Evolutionary conservation across 2,113 vertebrate species (phyloP).

Genomic region (Zonotrichia leucophrys): DNA sequence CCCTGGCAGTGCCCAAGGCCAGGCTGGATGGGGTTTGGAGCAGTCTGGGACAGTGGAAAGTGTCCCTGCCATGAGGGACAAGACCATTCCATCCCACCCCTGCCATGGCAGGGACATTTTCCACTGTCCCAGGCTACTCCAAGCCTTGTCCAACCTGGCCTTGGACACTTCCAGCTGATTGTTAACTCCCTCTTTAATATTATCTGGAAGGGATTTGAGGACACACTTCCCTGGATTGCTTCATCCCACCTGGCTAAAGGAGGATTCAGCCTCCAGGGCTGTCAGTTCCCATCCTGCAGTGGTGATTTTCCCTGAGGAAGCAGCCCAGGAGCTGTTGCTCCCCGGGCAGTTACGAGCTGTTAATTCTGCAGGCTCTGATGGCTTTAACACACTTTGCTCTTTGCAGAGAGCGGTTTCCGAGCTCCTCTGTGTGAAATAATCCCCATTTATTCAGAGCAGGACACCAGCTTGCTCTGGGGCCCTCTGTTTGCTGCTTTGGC

Average conservation of each 20-base stretch:
- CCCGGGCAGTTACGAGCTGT: not conserved
- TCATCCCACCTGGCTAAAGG: not conserved
- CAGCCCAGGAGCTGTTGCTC: not conserved
- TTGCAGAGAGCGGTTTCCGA: not conserved
- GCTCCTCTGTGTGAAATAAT: not conserved
- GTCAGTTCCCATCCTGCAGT: not conserved
- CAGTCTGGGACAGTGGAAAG: rapidly evolving
- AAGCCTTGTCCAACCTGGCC: rapidly evolving
- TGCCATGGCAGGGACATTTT: not conserved
- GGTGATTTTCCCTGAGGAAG: not conserved
- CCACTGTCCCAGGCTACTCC: not conserved
- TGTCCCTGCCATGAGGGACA: not conserved
- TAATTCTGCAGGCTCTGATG: not conserved
- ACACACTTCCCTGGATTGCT: not conserved
- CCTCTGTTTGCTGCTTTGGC: not conserved
- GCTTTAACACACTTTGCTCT: not conserved
- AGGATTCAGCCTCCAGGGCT: not conserved
- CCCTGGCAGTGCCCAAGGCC: not conserved
- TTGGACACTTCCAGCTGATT: not conserved
- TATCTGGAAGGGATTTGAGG: not conserved
- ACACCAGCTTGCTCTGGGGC: not conserved
- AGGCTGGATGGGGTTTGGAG: rapidly evolving
- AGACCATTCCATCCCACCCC: too few species aligned
- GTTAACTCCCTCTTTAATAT: rapidly evolving
- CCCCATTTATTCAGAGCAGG: not conserved